Conservation (phyloP, 2,113 vertebrate genomes). For the Mixornis gularis region DNA sequence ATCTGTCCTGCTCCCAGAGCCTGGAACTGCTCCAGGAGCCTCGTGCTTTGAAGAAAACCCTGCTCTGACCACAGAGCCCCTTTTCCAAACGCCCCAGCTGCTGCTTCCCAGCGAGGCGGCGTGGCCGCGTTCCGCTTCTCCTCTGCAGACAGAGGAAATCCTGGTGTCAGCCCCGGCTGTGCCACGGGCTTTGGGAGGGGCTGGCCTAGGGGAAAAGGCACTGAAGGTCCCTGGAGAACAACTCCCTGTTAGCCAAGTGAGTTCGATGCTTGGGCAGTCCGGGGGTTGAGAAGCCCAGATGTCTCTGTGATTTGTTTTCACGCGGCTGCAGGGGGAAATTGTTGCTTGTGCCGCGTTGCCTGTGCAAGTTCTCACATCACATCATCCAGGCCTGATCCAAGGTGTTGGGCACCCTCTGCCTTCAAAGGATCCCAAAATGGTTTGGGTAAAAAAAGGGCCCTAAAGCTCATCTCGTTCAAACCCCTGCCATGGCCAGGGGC, state of each 20-base stretch:
- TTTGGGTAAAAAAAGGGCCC: neutral
- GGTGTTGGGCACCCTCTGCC: neutral
- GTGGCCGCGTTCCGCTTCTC: accelerated
- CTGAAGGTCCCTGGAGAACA: neutral
- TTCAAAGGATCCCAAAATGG: neutral
- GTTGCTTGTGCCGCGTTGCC: neutral
- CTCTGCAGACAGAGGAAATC: neutral
- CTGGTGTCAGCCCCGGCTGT: neutral
- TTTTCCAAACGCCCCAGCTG: neutral
- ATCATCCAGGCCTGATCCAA: neutral
- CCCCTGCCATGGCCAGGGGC: neutral
- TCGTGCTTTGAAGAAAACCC: neutral
- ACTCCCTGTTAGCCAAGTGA: neutral
- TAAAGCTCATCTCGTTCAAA: accelerated
- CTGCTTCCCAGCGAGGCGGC: neutral
- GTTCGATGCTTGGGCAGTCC: neutral
- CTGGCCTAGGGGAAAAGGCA: neutral
- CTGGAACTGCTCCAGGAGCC: constrained; percentile 28
- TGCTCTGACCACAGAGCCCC: accelerated
- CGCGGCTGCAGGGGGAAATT: accelerated
- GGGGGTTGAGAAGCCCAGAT: neutral
- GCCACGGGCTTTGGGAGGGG: neutral
- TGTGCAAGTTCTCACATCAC: neutral
- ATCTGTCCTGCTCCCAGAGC: constrained; percentile 12
- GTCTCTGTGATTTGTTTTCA: neutral